Percentiles rank a stretch among this genome's conserved stretches.
Conservation (phyloP, 2,113 vertebrate species). For the Takifugu bimaculatus region DNA sequence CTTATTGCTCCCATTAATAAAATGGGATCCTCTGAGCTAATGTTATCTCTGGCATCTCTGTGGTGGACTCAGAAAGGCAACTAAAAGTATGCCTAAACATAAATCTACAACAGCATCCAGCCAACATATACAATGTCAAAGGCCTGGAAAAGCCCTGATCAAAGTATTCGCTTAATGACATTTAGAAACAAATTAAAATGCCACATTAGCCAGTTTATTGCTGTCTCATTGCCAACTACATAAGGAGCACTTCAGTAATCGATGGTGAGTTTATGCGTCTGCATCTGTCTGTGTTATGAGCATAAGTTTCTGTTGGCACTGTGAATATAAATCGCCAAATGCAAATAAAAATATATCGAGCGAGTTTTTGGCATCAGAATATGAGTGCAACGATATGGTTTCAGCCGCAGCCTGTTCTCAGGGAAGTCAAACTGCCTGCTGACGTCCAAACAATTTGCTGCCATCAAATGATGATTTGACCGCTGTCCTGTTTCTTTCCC, state of each 20-base stretch:
- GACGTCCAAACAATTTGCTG: not conserved
- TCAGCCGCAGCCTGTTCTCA: not conserved
- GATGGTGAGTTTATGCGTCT: constrained; percentile 1
- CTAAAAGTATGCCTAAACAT: not conserved
- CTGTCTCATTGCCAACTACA: constrained; percentile 9
- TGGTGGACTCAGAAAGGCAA: no score
- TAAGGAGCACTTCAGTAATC: constrained; percentile 15
- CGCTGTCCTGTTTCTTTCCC: no score
- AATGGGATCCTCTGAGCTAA: no score
- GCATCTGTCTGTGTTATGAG: constrained; percentile 28
- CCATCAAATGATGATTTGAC: not conserved
- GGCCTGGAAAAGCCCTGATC: not conserved
- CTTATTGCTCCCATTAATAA: no score
- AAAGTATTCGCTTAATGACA: constrained; percentile 6
- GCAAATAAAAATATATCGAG: constrained; percentile 57
- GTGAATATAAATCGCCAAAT: constrained; percentile 54
- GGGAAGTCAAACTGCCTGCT: no score
- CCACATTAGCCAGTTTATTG: constrained; percentile 11
- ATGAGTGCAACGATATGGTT: constrained; percentile 36
- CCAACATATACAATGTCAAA: not conserved
- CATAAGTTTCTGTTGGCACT: constrained; percentile 27
- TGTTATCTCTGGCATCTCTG: no score
- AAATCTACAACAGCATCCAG: constrained; percentile 4
- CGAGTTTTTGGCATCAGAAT: constrained; percentile 41
- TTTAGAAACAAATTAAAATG: not conserved